Conservation (phyloP, 2,797 vertebrate genomes). For the Oreochromis mossambicus region DNA sequence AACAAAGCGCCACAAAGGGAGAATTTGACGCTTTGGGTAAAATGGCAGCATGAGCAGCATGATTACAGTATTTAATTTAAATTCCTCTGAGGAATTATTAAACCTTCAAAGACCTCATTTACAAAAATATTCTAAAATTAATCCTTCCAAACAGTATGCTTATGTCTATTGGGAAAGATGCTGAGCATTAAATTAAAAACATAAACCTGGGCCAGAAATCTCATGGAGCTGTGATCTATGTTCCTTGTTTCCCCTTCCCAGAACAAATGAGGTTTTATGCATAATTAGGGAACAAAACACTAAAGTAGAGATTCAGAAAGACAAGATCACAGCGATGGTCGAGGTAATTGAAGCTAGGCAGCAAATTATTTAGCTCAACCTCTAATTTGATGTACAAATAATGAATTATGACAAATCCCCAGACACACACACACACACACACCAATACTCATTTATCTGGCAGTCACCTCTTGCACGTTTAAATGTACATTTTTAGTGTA, state of each 20-base stretch:
- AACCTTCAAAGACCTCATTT: background rate
- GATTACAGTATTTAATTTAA: background rate
- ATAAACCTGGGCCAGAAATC: background rate
- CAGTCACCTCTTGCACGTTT: background rate
- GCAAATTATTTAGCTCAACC: background rate
- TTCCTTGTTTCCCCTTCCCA: fast-evolving
- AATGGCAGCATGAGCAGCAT: background rate
- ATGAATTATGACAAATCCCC: background rate
- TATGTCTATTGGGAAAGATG: background rate
- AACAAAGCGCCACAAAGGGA: background rate
- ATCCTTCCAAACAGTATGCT: background rate
- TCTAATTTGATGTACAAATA: background rate
- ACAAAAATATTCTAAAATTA: background rate
- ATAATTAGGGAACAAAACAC: background rate
- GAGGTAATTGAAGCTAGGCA: background rate
- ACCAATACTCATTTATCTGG: background rate
- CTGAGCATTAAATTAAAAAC: background rate
- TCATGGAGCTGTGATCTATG: background rate
- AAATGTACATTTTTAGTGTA: background rate
- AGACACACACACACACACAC: background rate
- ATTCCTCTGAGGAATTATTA: background rate
- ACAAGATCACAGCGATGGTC: background rate
- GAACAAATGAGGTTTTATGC: background rate
- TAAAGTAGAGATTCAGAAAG: background rate
- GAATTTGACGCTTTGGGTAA: background rate